Base-by-base conservation (phyloP, 2,797 vertebrate genomes). In the Sebastiscus albofasciatus region DNA sequence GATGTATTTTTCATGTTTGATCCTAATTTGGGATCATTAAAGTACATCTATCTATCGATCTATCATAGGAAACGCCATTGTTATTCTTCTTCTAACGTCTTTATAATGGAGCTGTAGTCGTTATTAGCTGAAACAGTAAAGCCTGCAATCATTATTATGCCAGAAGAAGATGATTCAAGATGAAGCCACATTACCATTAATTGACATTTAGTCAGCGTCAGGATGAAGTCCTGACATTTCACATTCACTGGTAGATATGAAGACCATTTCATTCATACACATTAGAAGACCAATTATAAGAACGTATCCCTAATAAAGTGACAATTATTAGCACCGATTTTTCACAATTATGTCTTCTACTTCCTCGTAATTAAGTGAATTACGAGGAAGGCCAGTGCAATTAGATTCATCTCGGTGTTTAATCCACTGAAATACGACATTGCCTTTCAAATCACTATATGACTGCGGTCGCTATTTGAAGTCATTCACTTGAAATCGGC, bases 211-310 rank as follows among this genome's bases (percentile, higher is more conserved):
- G 14, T 68, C 22, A 3, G 16, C 2, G 11, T 72, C 14, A 39
- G 64, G 42, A 75, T 69, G 54, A 80, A 56, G 58, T 67, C 39
- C 31, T 49, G 74, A 78, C 79, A 20, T 52, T 72, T 76, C 33
- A 78, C 4, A 54, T 81, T 61, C 27, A 33, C 27, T 70, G 66
- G n/a, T 73, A 31, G 42, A 79, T 64, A 62, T 74, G 6, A 65
- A 46, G 34, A 52, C 34, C 2, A 20, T 79, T 67, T 73, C 58
- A 73, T 58, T 79, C 33, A 58, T 22, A 18, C 54, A 64, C 77
- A 59, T 4, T 24, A 29, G 69, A 76, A 34, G n/a, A 66, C 18
- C 42, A 77, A 62, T 81, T 83, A 70, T 4, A 77, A 18, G 8
- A 73, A 36, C 6, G 10, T 61, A 46, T 72, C 61, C 8, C 9